Percentiles rank a stretch among this genome's conserved stretches.
Conservation (phyloP, 2,888 invertebrate genomes). For the Mesorhabditis spiculigera region DNA sequence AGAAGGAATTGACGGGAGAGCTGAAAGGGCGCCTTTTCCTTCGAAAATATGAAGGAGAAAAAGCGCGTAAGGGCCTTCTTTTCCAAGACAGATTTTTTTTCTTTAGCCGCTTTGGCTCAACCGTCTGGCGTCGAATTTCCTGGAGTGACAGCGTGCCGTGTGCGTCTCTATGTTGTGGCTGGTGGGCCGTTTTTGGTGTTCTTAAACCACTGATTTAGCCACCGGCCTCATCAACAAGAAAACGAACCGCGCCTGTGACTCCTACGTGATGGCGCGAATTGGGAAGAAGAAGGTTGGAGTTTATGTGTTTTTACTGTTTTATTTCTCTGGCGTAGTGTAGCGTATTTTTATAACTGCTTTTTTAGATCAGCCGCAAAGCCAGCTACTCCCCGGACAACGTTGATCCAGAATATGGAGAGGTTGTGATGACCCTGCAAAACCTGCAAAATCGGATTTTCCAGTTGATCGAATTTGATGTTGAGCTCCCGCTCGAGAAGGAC, state of each 20-base stretch:
- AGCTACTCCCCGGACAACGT: conserved; percentile 61
- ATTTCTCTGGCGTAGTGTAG: no score
- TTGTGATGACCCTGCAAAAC: background rate
- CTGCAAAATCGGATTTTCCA: background rate
- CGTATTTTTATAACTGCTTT: background rate
- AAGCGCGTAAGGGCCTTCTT: background rate
- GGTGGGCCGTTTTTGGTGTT: conserved; percentile 17
- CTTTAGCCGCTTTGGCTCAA: conserved; percentile 12
- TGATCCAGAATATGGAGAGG: conserved; percentile 62
- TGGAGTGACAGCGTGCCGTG: conserved; percentile 17
- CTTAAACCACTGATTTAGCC: conserved; percentile 46
- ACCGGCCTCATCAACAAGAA: conserved; percentile 29
- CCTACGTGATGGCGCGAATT: conserved; percentile 40
- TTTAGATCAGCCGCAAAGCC: conserved; percentile 53
- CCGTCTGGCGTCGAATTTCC: conserved; percentile 47
- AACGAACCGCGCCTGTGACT: conserved; percentile 37
- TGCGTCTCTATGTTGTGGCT: background rate
- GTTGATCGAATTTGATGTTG: conserved; percentile 62
- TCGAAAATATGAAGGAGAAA: conserved; percentile 4
- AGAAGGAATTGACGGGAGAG: conserved; percentile 57
- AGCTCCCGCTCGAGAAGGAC: conserved; percentile 62
- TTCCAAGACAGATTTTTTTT: background rate
- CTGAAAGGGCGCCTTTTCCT: conserved; percentile 61
- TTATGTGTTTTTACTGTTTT: background rate
- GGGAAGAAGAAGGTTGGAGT: conserved; percentile 37